These are phyloP conservation scores for Abramis brama DNA, from an alignment of 2,113 vertebrate genomes.

Conservation along the genomic window DNA sequence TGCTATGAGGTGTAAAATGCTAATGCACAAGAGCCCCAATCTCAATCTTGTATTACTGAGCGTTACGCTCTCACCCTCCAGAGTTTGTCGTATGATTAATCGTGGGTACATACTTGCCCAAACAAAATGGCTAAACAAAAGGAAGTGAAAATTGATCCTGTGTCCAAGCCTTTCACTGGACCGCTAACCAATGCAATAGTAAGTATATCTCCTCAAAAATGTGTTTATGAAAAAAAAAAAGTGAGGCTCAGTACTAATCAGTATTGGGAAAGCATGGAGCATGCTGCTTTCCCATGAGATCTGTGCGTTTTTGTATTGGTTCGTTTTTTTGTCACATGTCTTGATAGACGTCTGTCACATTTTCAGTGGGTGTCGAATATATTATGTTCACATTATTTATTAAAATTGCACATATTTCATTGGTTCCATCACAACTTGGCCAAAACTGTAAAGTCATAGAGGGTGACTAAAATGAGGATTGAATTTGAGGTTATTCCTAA, in stretches of 20 bases:
- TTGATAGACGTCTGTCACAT: constrained; percentile 7
- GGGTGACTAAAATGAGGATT: background rate
- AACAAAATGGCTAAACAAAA: constrained; percentile 90
- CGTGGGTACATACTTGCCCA: constrained; percentile 93
- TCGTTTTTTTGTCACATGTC: background rate
- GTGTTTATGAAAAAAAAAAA: constrained; percentile 42
- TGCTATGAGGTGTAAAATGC: constrained; percentile 98
- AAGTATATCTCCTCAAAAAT: constrained; percentile 88
- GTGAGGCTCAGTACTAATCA: constrained; percentile 48
- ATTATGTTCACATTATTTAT: background rate
- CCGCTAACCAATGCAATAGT: constrained; percentile 89
- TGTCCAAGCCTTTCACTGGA: constrained; percentile 96
- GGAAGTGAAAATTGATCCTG: constrained; percentile 94
- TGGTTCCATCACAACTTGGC: background rate
- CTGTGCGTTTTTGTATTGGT: constrained; percentile 9
- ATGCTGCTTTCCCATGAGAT: constrained; percentile 53
- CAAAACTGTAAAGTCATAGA: background rate
- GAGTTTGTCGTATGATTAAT: constrained; percentile 99
- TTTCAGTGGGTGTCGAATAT: constrained; percentile 31
- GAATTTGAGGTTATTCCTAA: background rate
- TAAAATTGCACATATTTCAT: background rate
- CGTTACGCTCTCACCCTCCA: constrained; percentile 84
- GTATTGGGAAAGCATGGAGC: constrained; percentile 55
- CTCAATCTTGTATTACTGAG: constrained; percentile 95
- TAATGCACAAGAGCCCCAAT: constrained; percentile 96